Evolutionary conservation across 2,113 vertebrate species (phyloP), one percentile per base, ranked within the genome.

Genomic region (Otolemur garnettii): DNA sequence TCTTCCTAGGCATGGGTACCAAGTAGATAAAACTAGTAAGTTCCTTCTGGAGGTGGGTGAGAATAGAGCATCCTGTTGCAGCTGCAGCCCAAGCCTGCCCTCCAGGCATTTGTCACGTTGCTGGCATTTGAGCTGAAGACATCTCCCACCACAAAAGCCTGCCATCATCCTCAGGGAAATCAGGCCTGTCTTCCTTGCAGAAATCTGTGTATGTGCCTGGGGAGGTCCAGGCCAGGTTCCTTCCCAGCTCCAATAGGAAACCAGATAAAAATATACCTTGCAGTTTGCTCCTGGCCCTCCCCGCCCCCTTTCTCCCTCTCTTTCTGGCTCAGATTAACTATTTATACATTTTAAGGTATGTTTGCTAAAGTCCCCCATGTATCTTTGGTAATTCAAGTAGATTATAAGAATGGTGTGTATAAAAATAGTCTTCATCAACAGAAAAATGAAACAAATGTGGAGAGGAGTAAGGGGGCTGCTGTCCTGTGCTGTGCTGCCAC

Each of bases 81-180:
- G 78, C 30, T 1, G 0, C n/a, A 75, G 83, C 87, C 35, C 2
- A 4, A 75, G n/a, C 91, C 66, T 78, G 66, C 79, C 96, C 92
- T 96, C 62, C 50, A 82, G 94, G 87, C 94, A 55, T 95, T 77
- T 95, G 95, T 91, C 96, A 55, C 0, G 0, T 83, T 42, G 91
- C 94, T 96, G 93, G 97, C 92, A 93, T 95, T 91, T 95, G 91
- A 74, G 71, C 71, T 10, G 45, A 97, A 84, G 93, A 79, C 50
- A 24, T 96, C 83, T 90, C 90, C 93, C 83, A 89, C 79, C 66
- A 50, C 80, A 45, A 24, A 80, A 72, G 55, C 83, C 87, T 78
- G 79, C 57, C 84, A 2, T 13, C 5, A 8, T 96, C 90, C 97
- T 62, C 62, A 8, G 80, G 94, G 93, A 94, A 96, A 96, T 96